Evolutionary conservation across 2,888 invertebrate species (phyloP), one percentile per base, ranked within the genome.

Genomic region (Xestia sexstrigata): DNA sequence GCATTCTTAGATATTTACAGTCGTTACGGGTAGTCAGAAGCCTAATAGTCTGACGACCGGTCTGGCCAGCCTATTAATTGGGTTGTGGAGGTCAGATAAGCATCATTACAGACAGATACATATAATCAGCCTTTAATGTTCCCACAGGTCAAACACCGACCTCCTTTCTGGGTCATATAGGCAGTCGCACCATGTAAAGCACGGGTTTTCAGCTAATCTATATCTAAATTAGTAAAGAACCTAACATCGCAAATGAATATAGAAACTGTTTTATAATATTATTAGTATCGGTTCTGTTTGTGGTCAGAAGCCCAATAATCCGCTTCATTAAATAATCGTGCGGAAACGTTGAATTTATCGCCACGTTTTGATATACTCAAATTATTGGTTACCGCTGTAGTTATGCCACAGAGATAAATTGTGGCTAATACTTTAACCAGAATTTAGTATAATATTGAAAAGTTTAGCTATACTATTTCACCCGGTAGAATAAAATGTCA

Each of bases 301-400:
- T 79, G 65, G 55, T 82, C 63, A 26, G 26, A 9, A 1, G 9
- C 17, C 52, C 52, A 63, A 55, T 83, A 68, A 55, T 17, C 20
- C 15, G 52, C 26, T 77, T 78, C 52, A 82, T 39, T 78, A 45
- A 62, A 17, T 45, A n/a, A 13, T 55, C 9, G 30, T 30, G 26
- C 6, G 66, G 62, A 67, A 62, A 77, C 26, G 39, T 47, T 45
- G 8, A 42, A 52, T 82, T 55, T 45, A 52, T n/a, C 35, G 9
- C 20, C 30, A 6, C 47, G 39, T 30, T 76, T 58, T 65, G 65
- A 49, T 65, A 49, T 65, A 58, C 58, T 76, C 39, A 58, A 76
- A 76, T 81, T 47, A 76, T 55, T 81, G 62, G 52, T 63, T 20
- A 74, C 26, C n/a, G 15, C 13, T 81, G 8, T 55, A 45, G 26